Evolutionary conservation across 2,797 vertebrate species (phyloP).

Genomic region (Poecilia gillii): DNA sequence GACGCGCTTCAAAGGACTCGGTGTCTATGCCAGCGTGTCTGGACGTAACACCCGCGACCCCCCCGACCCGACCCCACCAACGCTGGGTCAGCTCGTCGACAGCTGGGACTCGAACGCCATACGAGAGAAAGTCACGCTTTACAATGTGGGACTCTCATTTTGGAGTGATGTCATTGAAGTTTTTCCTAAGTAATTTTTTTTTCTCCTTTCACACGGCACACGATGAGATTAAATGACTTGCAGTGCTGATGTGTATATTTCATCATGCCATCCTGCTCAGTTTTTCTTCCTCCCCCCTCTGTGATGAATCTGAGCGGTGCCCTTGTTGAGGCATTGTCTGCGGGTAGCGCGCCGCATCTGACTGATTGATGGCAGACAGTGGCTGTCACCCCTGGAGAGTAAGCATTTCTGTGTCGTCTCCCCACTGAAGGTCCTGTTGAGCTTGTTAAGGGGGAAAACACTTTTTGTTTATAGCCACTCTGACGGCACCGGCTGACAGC

Average conservation of each 20-base stretch:
- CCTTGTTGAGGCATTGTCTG: conserved; percentile 77
- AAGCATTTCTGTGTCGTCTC: conserved; percentile 78
- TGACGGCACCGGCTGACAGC: conserved; percentile 73
- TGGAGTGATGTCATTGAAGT: conserved; percentile 12
- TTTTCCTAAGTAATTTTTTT: conserved; percentile 1
- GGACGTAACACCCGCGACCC: conserved; percentile 12
- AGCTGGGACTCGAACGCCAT: conserved; percentile 29
- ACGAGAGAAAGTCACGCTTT: conserved; percentile 18
- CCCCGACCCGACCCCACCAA: conserved; percentile 2
- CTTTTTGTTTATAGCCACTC: conserved; percentile 80
- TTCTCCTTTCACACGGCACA: conserved; percentile 14
- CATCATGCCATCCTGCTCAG: conserved; percentile 70
- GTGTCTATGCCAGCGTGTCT: conserved; percentile 43
- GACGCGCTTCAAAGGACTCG: conserved; percentile 73
- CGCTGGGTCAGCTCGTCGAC: conserved; percentile 4
- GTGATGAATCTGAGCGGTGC: conserved; percentile 80
- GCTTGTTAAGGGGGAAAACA: conserved; percentile 83
- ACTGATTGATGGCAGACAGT: conserved; percentile 81
- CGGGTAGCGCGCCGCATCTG: conserved; percentile 65
- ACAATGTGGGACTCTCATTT: conserved; percentile 15
- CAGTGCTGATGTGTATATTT: conserved; percentile 69
- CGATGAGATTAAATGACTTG: conserved; percentile 67
- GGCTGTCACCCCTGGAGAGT: conserved; percentile 78
- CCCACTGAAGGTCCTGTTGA: conserved; percentile 80
- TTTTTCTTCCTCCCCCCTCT: conserved; percentile 39